Base-by-base conservation (phyloP, 2,113 vertebrate genomes). In the Mohoua ochrocephala region DNA sequence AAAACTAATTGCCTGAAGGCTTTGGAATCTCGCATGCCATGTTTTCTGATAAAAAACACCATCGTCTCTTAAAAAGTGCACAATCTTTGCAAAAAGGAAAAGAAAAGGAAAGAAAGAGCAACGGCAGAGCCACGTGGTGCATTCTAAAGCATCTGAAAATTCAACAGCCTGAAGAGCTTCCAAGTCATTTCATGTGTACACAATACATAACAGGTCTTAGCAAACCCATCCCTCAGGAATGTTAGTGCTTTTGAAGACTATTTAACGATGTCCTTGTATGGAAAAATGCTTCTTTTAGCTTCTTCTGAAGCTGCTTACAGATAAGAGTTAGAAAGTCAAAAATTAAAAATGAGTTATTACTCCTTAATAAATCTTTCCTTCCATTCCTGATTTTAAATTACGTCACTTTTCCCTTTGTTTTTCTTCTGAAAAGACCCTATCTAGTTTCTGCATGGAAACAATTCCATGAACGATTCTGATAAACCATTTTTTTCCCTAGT, bases 31-130 rank as follows among this genome's bases (percentile, higher is more conserved):
- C 50, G 45, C 1, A 1, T 15, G 33, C 5, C 20, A 39, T 11
- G 6, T 26, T 50, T 83, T 70, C 77, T 21, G 2, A 63, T 0
- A 41, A 26, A 30, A 91, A 80, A 27, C 14, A 59, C 7, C 19
- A 53, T 5, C 0, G 2, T 18, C 15, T 91, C 42, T 67, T 69
- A 14, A 56, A 70, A 69, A 69, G 11, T 1, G 0, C 7, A 69
- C 15, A 53, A 14, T 30, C 13, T 77, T 49, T 6, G 7, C 41
- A 47, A 30, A 56, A 75, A 47, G 10, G 30, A 24, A 47, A 64
- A 37, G 20, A 42, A 60, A 69, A 92, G 19, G 74, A 89, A 82
- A 57, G 7, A 69, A 81, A 44, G 28, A 61, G 33, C 31, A 81
- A 70, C 17, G 42, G 23, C 27, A 63, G 39, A 87, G 45, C 23